These are phyloP conservation scores for Glaucopsyche alexis DNA, from an alignment of 2,888 invertebrate species.

Conservation along the genomic window DNA sequence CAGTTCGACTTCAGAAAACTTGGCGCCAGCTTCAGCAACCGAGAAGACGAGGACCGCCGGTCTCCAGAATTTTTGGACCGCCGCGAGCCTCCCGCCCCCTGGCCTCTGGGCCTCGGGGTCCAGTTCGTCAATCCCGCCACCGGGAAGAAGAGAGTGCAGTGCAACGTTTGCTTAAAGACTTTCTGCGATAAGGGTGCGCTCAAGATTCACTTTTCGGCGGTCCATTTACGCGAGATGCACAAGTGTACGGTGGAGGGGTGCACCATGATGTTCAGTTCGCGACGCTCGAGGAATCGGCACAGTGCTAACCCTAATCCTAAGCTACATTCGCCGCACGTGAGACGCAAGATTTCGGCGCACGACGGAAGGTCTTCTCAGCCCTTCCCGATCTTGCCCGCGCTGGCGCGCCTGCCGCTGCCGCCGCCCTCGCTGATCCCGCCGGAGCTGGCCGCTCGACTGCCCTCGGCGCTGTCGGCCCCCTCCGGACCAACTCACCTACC, in stretches of 20 bases:
- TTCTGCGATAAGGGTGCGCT: conserved; percentile 99
- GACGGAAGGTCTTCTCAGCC: conserved; percentile 93
- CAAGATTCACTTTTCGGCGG: conserved; percentile 99
- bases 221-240: conserved; percentile 98
- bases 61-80: conserved; percentile 68
- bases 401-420: conserved; percentile 85
- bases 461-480: conserved; percentile 55
- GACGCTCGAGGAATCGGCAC: conserved; percentile 96
- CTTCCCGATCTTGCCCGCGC: conserved; percentile 85
- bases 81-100: conserved; percentile 79
- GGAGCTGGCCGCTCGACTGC: conserved; percentile 72
- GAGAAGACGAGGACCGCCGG: conserved; percentile 68
- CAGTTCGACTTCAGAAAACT: conserved; percentile 92
- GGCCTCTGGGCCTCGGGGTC: conserved; percentile 90
- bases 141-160: conserved; percentile 97
- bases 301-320: conserved; percentile 99
- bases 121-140: conserved; percentile 94
- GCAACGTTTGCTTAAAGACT: conserved; percentile 97
- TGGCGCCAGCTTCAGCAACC: conserved; percentile 82
- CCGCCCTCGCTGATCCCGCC: conserved; percentile 84
- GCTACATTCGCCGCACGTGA: conserved; percentile 95
- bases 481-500: conserved; percentile 73
- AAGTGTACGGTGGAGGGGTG: conserved; percentile 98
- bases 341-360: conserved; percentile 95
- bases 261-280: conserved; percentile 98